A percentile compares a stretch with the other conserved stretches of the same genome.
Conservation (phyloP, 2,113 vertebrate genomes). For the Panthera uncia region DNA sequence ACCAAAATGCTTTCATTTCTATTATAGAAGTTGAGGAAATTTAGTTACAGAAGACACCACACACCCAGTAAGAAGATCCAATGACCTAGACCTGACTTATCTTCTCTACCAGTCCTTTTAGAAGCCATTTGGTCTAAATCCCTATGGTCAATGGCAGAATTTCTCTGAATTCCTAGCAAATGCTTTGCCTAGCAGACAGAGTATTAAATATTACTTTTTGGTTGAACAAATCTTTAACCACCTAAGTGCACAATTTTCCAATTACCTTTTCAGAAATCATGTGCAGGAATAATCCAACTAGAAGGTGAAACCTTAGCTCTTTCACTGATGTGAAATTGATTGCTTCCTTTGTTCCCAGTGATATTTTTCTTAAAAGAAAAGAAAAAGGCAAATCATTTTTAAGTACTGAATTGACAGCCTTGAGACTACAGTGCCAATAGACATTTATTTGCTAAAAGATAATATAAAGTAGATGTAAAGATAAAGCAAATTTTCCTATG, state of each 20-base stretch:
- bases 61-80: background rate
- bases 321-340: conserved; percentile 60
- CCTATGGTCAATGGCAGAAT: background rate
- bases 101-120: background rate
- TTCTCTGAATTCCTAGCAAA: conserved; percentile 41
- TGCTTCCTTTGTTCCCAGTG: conserved; percentile 55
- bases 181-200: conserved; percentile 28
- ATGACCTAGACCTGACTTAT: background rate
- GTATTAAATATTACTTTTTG: conserved; percentile 58
- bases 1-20: background rate
- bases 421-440: background rate
- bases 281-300: conserved; percentile 39
- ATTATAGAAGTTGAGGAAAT: background rate
- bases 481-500: background rate
- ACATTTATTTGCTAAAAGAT: conserved; percentile 39
- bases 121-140: conserved; percentile 12
- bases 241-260: conserved; percentile 68
- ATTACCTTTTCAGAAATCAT: conserved; percentile 73
- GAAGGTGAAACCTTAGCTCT: conserved; percentile 61
- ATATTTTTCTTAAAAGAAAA: conserved; percentile 24
- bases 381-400: conserved; percentile 48
- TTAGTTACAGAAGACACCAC: background rate
- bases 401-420: conserved; percentile 41
- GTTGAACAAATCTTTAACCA: conserved; percentile 64
- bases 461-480: background rate